These are phyloP conservation scores for Aleiodes sp. DNA, from an alignment of 1,140 invertebrate species.

Conservation along the genomic window DNA sequence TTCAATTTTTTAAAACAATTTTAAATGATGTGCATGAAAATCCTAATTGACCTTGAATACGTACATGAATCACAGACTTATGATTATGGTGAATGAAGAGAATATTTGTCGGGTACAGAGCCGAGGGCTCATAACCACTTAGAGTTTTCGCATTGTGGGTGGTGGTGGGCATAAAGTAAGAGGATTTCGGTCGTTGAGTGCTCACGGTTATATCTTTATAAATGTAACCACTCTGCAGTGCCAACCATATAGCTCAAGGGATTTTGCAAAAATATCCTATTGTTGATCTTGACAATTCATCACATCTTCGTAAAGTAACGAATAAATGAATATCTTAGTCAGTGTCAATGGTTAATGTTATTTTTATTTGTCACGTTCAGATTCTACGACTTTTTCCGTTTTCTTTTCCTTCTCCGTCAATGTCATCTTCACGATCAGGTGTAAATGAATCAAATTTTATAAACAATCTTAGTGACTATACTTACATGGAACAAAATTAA, in stretches of 20 bases:
- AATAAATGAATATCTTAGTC: neutral
- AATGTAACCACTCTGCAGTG: constrained; percentile 53
- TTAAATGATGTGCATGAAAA: too few relatives aligned
- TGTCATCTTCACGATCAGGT: too few relatives aligned
- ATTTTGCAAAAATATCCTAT: constrained; percentile 54
- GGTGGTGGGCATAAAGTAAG: constrained; percentile 48
- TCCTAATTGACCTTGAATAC: neutral
- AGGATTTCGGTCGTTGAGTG: constrained; percentile 50
- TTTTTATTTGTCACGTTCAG: too few relatives aligned
- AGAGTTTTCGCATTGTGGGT: constrained; percentile 37
- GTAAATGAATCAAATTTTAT: too few relatives aligned
- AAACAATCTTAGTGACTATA: too few relatives aligned
- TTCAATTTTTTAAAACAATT: too few relatives aligned
- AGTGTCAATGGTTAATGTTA: neutral
- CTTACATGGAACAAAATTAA: too few relatives aligned
- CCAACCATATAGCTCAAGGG: constrained; percentile 51
- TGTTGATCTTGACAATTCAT: constrained; percentile 35
- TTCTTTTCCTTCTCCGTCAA: too few relatives aligned
- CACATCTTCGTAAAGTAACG: neutral
- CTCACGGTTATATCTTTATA: constrained; percentile 61
- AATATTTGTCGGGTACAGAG: constrained; percentile 46
- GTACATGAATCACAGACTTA: neutral
- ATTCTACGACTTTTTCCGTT: too few relatives aligned
- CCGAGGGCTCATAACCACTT: constrained; percentile 56
- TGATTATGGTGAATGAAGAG: constrained; percentile 1